Evolutionary conservation across 92 coral and sea anemone species (phyloP).

Genomic region (Palythoa grandis): DNA sequence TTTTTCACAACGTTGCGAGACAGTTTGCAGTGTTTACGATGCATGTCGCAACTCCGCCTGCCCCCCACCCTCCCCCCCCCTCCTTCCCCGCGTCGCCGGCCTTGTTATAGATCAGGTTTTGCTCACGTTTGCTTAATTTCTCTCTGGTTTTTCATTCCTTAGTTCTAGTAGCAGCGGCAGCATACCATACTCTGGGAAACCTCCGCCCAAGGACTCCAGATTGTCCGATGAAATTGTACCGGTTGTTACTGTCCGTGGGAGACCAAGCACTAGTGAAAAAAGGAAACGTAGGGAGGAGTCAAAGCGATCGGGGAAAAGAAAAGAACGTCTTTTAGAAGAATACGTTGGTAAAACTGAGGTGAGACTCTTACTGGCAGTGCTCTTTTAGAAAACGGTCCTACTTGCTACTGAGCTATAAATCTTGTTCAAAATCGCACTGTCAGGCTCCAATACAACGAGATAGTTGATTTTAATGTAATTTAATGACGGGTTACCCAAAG

Average conservation of each 20-base stretch:
- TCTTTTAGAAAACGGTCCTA: not conserved
- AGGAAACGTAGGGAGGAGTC: constrained; percentile 18
- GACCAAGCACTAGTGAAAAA: constrained; percentile 14
- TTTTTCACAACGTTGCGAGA: too few relatives aligned
- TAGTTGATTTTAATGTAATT: too few relatives aligned
- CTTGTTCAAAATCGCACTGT: too few relatives aligned
- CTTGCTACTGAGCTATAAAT: not conserved
- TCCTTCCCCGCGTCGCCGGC: too few relatives aligned
- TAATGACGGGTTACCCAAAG: too few relatives aligned
- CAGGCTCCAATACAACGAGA: too few relatives aligned
- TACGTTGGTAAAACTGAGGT: constrained; percentile 11
- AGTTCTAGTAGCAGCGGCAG: constrained; percentile 21
- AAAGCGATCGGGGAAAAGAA: not conserved
- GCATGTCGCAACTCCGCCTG: too few relatives aligned
- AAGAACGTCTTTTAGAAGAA: not conserved
- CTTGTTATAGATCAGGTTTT: too few relatives aligned
- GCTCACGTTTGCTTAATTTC: too few relatives aligned
- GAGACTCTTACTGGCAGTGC: not conserved
- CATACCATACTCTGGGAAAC: not conserved
- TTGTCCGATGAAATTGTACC: constrained; percentile 4
- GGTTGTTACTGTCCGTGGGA: constrained; percentile 13
- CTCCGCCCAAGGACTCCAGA: not conserved
- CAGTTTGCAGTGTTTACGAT: too few relatives aligned
- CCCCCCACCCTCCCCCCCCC: too few relatives aligned
- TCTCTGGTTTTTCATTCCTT: not conserved